phyloP scores from a whole-genome alignment of 2,797 vertebrate species.

The Chiroxiphia lanceolata region DNA sequence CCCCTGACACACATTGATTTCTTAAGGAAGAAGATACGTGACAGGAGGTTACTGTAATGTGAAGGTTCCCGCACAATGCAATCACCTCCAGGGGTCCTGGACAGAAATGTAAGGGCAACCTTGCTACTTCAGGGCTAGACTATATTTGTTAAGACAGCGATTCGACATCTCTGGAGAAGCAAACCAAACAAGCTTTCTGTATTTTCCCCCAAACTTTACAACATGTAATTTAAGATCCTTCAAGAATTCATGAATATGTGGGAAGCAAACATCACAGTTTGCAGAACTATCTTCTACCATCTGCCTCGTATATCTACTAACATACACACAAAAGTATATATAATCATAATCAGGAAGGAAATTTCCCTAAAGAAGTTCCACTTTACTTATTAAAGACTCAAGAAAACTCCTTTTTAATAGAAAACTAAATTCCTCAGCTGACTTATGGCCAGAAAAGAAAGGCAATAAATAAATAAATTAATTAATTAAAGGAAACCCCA shows the following conservation, averaged over 20 bases:
- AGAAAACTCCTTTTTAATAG: neutral
- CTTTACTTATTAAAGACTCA: neutral
- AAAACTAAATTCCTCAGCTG: neutral
- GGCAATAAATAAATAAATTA: neutral
- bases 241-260: neutral
- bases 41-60: neutral
- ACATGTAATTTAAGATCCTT: neutral
- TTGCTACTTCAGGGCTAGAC: neutral
- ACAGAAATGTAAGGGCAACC: neutral
- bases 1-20: neutral
- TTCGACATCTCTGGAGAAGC: neutral
- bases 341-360: neutral
- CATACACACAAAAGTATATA: neutral
- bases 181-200: neutral
- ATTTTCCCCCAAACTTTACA: neutral
- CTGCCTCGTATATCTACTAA: neutral
- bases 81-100: neutral
- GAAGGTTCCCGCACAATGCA: rapidly evolving
- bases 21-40: neutral
- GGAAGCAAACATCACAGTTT: neutral
- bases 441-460: neutral
- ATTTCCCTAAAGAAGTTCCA: neutral
- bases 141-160: neutral
- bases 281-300: neutral
- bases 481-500: neutral